Evolutionary conservation across 2,113 vertebrate species (phyloP), one percentile per base, ranked within the genome.

Genomic region (Harpagus bidentatus): DNA sequence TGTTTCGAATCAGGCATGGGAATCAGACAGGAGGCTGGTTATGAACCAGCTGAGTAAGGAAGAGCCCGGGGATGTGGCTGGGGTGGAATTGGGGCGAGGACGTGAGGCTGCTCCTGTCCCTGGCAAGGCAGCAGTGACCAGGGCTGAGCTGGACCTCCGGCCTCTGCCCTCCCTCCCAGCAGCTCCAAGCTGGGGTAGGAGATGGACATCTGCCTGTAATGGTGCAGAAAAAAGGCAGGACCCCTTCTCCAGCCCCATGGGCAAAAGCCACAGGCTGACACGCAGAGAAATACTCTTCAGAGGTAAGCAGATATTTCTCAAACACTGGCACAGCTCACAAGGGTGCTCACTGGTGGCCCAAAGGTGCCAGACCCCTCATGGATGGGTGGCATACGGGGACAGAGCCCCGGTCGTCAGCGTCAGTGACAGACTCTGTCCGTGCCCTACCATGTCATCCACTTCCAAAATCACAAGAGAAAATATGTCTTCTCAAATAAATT

Each of bases 21-120:
- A 29, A 16, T 53, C 34, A 13, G 40, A 7, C 5, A 6, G 40
- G 56, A n/a, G 56, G 29, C 11, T 15, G 36, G 43, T 22, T 50
- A 26, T 32, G n/a, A 31, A 22, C 16, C 9, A 18, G 26, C 1
- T 5, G 7, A n/a, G 36, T 1, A 11, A 36, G 50, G 66, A 43
- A 22, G 10, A 19, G 16, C 20, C 23, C 0, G 3, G 16, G 50
- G n/a, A 66, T 11, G 42, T 0, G 9, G 40, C 56, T 31, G 29
- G 11, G 29, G 47, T 29, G 38, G 48, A 22, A 36, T 8, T 1
- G 16, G 67, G 58, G 10, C 0, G 1, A 73, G 58, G 69, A 63
- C 2, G 0, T 0, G 5, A 47, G 34, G 34, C 21, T 38, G 45
- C 38, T 43, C 53, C 84, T 13, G 32, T 26, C 28, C 31, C 34